Base-by-base conservation (phyloP, 2,888 invertebrate genomes). In the Drosophila ochracea region DNA sequence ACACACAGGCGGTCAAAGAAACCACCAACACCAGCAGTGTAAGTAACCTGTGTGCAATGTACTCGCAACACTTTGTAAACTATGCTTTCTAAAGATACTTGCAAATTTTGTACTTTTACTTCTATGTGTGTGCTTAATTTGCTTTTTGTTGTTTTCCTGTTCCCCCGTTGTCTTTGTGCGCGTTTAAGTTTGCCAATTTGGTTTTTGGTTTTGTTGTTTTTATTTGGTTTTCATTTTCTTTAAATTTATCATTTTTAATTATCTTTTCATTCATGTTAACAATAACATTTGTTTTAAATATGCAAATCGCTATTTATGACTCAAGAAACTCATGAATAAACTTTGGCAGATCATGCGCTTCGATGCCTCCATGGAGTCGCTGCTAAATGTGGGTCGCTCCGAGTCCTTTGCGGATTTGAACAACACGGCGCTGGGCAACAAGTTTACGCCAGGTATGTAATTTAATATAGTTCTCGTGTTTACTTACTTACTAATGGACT, bases 401-500 rank as follows among this genome's bases (percentile, higher is more conserved):
- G 97, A 97, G 92, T 97, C 97, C 92, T 97, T 97, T 84, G 96
- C 96, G 28, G 97, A 97, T 94, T 93, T 97, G 19, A 97, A 96
- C 89, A 96, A 96, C 77, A 96, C 97, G 41, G 81, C 90, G 37
- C 39, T 90, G 57, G 85, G 83, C 76, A 88, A 68, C 62, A 78
- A 78, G 59, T 83, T 84, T 69, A 73, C 86, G 21, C 84, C 90
- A 75, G 86, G 87, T 90, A 50, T 57, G 73, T 53, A 21, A 70
- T 49, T 49, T 61, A 31, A 68, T 55, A 64, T 28, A 13, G 10
- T 63, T 21, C 28, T n/a, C 7, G 19, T 62, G 57, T 52, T 55
- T 57, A 50, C 31, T 31, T 31, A n/a, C 16, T 37, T 49, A 57
- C 39, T 68, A 58, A 68, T 62, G 67, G 59, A 39, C 25, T 41